Evolutionary conservation across 1,140 invertebrate genomes (phyloP).

Genomic region (Heliconius hewitsoni): DNA sequence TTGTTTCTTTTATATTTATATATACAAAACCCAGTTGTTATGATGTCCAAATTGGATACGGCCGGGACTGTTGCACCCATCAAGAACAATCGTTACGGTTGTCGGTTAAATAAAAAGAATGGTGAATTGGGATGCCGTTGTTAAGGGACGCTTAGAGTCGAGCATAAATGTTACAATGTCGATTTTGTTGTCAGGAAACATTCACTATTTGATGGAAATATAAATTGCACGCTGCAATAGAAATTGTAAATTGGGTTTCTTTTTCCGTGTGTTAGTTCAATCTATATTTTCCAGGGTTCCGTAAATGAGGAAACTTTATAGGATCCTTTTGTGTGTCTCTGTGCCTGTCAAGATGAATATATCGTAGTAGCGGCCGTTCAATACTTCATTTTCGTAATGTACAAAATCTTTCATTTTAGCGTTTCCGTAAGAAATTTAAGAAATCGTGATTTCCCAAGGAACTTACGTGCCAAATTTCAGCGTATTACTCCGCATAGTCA

Average conservation of each 20-base stretch:
- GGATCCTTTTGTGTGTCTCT: no score
- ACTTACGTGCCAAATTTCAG: no score
- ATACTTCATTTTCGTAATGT: no score
- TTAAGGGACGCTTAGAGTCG: conserved; percentile 16
- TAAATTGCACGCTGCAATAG: conserved; percentile 8
- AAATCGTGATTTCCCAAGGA: no score
- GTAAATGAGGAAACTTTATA: no score
- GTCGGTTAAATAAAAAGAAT: conserved; percentile 22
- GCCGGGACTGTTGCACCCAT: conserved; percentile 2
- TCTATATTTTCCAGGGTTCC: neutral
- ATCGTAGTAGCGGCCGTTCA: no score
- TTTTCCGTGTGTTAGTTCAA: neutral
- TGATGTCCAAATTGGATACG: conserved; percentile 8
- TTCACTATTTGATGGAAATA: conserved; percentile 16
- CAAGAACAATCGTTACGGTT: conserved; percentile 22
- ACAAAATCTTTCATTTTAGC: no score
- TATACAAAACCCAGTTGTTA: neutral
- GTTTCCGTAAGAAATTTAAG: no score
- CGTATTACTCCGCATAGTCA: no score
- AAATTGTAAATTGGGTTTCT: neutral
- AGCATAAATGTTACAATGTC: conserved; percentile 13
- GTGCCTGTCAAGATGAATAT: no score
- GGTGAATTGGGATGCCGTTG: conserved; percentile 15
- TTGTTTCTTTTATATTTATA: conserved; percentile 2
- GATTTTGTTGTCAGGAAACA: neutral